phyloP scores from a whole-genome alignment of 1,140 invertebrate genomes.

The Drosophila lacertosa region DNA sequence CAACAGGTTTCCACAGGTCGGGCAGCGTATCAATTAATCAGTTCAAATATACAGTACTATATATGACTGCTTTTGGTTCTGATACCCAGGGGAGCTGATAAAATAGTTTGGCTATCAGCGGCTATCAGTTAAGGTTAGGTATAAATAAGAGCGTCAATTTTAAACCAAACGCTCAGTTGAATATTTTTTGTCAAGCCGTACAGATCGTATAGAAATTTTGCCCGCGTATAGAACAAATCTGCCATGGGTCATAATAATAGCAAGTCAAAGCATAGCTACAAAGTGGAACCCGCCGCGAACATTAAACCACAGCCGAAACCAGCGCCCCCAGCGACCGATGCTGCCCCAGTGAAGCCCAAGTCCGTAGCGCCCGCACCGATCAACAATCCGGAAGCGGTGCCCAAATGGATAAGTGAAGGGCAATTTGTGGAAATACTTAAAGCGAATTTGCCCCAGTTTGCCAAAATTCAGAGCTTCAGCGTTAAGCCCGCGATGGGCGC shows the following conservation, averaged over 20 bases:
- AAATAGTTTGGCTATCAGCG: slow-evolving; percentile 29
- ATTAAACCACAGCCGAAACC: neutral
- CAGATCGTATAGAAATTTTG: slow-evolving; percentile 7
- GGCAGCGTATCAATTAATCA: neutral
- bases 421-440: slow-evolving; percentile 83
- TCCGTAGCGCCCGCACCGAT: neutral
- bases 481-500: slow-evolving; percentile 33
- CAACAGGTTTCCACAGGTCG: neutral
- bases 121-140: slow-evolving; percentile 2
- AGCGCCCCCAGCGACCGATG: neutral
- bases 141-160: slow-evolving; percentile 32
- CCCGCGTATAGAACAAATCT: neutral
- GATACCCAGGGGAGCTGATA: slow-evolving; percentile 17
- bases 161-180: slow-evolving; percentile 26
- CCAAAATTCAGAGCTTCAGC: slow-evolving; percentile 51
- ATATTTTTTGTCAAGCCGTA: slow-evolving; percentile 8
- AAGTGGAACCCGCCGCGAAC: slow-evolving; percentile 13
- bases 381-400: slow-evolving; percentile 23
- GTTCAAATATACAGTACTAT: neutral
- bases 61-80: neutral
- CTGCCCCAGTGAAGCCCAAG: slow-evolving; percentile 1
- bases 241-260: slow-evolving; percentile 43
- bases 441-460: slow-evolving; percentile 60
- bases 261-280: slow-evolving; percentile 39
- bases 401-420: slow-evolving; percentile 83